Evolutionary conservation across 2,888 invertebrate genomes (phyloP).

Genomic region (Zonitis immaculata): DNA sequence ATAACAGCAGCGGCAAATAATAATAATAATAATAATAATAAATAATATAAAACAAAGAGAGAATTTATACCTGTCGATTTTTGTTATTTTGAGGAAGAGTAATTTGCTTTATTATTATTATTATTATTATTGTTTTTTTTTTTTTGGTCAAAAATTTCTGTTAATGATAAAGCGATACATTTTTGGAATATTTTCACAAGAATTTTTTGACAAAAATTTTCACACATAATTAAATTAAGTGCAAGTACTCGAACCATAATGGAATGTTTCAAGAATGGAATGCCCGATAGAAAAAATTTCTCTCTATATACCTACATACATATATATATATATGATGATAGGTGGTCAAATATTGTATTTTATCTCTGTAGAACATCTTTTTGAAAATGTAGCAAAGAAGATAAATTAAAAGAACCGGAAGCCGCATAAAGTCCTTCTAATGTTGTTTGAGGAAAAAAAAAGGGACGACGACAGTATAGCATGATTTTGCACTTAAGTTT

Average conservation of each 20-base stretch:
- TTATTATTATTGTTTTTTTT: no score
- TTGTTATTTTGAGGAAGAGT: no score
- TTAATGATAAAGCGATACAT: background rate
- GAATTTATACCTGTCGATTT: background rate
- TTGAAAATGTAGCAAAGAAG: background rate
- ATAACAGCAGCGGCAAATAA: background rate
- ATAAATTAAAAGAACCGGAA: slow-evolving; percentile 34
- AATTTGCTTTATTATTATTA: no score
- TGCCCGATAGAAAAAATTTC: background rate
- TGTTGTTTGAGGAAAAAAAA: background rate
- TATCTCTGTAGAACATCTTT: background rate
- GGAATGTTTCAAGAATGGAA: background rate
- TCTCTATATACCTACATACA: no score
- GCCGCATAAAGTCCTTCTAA: slow-evolving; percentile 23
- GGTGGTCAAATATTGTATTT: background rate
- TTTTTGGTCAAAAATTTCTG: background rate
- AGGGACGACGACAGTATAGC: slow-evolving; percentile 25
- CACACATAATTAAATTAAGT: background rate
- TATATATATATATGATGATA: background rate
- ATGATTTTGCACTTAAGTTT: slow-evolving; percentile 49
- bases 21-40: background rate
- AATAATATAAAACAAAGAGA: background rate
- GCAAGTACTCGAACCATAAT: background rate
- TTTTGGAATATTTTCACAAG: background rate
- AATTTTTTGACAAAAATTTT: no score